Conservation (phyloP, 2,888 invertebrate genomes). For the Pollenia griseotomentosa region DNA sequence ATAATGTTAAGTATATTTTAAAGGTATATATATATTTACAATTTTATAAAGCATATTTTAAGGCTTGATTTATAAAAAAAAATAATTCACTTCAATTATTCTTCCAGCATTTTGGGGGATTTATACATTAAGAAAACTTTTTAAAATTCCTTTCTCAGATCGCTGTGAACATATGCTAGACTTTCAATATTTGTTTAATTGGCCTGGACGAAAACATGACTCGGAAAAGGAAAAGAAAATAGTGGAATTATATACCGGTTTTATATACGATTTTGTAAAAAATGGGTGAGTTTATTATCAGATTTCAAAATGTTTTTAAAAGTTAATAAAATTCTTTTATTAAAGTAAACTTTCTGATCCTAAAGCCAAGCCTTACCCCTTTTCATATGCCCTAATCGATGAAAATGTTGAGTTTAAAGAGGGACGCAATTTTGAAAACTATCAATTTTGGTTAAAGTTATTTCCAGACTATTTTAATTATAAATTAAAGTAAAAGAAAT, state of each 20-base stretch:
- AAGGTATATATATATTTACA: no score
- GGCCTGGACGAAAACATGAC: conserved; percentile 9
- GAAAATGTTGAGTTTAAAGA: conserved; percentile 33
- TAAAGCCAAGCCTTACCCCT: conserved; percentile 42
- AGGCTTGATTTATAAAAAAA: no score
- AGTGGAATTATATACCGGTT: conserved; percentile 83
- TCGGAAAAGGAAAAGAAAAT: conserved; percentile 74
- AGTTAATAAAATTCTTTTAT: background rate
- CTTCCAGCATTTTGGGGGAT: no score
- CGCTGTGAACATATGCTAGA: conserved; percentile 85
- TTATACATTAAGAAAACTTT: no score
- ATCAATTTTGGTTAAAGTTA: conserved; percentile 63
- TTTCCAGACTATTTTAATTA: conserved; percentile 55
- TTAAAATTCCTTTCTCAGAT: conserved; percentile 3
- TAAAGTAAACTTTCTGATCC: conserved; percentile 45
- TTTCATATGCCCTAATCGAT: conserved; percentile 46
- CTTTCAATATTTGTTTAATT: conserved; percentile 85
- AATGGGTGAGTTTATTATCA: conserved; percentile 80
- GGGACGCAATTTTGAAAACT: conserved; percentile 50
- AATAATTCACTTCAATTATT: no score
- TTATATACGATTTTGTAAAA: conserved; percentile 85
- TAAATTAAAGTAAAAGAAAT: conserved; percentile 22
- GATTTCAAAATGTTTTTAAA: background rate
- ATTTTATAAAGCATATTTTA: no score
- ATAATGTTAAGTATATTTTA: no score